phyloP scores from a whole-genome alignment of 2,113 vertebrate species.

The Hymenochirus boettgeri region DNA sequence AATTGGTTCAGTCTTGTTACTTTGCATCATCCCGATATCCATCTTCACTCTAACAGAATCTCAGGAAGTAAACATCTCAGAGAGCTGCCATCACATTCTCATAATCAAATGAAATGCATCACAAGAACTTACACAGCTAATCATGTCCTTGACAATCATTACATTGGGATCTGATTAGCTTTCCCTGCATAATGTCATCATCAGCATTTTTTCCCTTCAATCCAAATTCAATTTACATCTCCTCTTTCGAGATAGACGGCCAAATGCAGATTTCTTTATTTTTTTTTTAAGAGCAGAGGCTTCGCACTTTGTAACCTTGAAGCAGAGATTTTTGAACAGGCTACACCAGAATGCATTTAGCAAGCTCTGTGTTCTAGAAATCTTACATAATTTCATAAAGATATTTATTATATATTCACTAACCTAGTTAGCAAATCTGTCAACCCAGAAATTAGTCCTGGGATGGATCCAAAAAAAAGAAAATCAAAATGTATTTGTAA shows the following conservation, averaged over 20 bases:
- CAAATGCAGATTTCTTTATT: too few relatives aligned
- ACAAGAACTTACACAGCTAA: background rate
- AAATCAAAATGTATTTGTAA: too few relatives aligned
- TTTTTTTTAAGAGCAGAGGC: background rate
- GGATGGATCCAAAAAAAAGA: too few relatives aligned
- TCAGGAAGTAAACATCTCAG: background rate
- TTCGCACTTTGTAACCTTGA: background rate
- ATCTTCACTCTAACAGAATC: background rate
- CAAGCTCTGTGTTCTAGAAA: too few relatives aligned
- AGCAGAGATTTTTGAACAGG: too few relatives aligned
- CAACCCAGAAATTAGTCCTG: too few relatives aligned
- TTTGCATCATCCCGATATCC: background rate
- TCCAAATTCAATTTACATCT: background rate
- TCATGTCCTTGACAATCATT: constrained; percentile 17
- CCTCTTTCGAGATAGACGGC: background rate
- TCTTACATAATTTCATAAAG: too few relatives aligned
- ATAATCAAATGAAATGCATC: constrained; percentile 26
- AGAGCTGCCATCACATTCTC: background rate
- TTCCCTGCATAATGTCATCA: constrained; percentile 17
- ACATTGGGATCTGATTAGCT: constrained; percentile 18
- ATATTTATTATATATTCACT: too few relatives aligned
- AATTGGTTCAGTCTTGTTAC: background rate
- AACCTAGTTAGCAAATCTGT: too few relatives aligned
- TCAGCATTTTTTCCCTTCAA: background rate
- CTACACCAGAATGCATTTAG: too few relatives aligned